Evolutionary conservation across 1,140 invertebrate genomes (phyloP).

Genomic region (Drosophila paulistorum): DNA sequence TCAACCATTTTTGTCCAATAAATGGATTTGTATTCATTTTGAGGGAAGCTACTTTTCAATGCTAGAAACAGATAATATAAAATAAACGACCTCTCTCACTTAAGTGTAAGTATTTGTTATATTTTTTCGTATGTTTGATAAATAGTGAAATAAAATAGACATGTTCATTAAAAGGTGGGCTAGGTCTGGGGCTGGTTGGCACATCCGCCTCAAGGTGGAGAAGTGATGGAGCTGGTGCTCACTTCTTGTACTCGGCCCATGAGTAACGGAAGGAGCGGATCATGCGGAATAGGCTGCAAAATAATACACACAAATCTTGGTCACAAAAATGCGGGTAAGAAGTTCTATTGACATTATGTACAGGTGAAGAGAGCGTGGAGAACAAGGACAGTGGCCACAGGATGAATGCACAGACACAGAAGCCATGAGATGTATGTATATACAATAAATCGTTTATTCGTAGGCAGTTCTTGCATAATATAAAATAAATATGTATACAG

Average conservation of each 20-base stretch:
- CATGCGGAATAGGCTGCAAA: constrained; percentile 76
- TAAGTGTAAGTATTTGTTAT: background rate
- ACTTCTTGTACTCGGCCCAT: constrained; percentile 69
- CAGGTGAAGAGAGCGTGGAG: background rate
- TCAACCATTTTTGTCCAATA: too few species aligned
- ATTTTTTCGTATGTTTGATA: constrained; percentile 23
- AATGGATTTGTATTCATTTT: too few species aligned
- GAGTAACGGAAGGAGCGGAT: constrained; percentile 69
- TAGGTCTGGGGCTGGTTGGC: background rate
- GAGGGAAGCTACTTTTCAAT: too few species aligned
- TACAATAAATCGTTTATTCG: constrained; percentile 80
- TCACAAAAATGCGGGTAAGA: constrained; percentile 39
- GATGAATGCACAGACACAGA: constrained; percentile 4
- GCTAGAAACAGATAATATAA: too few species aligned
- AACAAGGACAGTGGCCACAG: constrained; percentile 1
- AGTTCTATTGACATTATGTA: constrained; percentile 25
- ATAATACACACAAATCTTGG: constrained; percentile 58
- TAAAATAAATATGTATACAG: constrained; percentile 81
- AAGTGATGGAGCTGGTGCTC: constrained; percentile 26
- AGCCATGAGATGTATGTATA: constrained; percentile 45
- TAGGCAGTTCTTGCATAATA: constrained; percentile 81
- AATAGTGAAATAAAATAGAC: constrained; percentile 43
- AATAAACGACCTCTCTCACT: too few species aligned
- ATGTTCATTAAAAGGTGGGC: constrained; percentile 33
- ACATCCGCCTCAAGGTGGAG: constrained; percentile 6